Conservation (phyloP, 2,888 invertebrate species). For the Eremobia ochroleuca region DNA sequence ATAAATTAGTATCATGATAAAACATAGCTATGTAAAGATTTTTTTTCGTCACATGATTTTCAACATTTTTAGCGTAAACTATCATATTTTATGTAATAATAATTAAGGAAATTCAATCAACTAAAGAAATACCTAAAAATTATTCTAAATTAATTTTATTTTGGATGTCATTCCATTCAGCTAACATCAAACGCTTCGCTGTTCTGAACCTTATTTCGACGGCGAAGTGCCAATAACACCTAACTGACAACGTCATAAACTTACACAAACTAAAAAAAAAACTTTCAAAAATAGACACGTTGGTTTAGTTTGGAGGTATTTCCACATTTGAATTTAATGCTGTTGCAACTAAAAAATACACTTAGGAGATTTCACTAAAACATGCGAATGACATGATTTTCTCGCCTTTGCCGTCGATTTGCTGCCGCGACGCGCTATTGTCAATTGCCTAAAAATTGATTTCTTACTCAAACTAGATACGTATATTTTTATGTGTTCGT, state of each 20-base stretch:
- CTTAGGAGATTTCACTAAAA: no score
- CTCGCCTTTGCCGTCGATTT: no score
- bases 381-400: no score
- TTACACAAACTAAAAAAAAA: no score
- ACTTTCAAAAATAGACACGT: no score
- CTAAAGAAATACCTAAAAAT: neutral
- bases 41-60: neutral
- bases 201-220: neutral
- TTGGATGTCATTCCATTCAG: neutral
- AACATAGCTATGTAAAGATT: neutral
- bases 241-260: no score
- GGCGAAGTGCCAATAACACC: no score
- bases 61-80: neutral
- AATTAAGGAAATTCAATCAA: neutral
- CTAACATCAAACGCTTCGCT: neutral
- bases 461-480: slow-evolving; percentile 1
- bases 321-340: no score
- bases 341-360: no score
- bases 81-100: neutral
- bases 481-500: slow-evolving; percentile 48
- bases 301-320: no score
- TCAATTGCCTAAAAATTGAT: neutral
- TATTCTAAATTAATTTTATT: neutral
- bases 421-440: neutral
- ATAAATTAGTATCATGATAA: neutral